Evolutionary conservation across 2,888 invertebrate species (phyloP).

Genomic region (Megamerina dolium): DNA sequence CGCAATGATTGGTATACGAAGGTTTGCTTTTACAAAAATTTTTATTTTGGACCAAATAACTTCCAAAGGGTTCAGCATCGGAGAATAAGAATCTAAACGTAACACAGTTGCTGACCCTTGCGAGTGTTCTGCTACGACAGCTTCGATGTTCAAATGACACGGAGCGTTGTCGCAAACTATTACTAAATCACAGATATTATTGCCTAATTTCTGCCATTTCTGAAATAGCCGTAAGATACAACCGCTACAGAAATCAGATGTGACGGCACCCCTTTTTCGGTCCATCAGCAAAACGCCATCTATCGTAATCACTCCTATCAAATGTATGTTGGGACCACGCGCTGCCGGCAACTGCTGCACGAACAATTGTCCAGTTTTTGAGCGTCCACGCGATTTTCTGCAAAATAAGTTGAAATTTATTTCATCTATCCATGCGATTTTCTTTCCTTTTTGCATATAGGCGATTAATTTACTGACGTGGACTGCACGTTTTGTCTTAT

Average conservation of each 20-base stretch:
- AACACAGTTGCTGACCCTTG: slow-evolving; percentile 1
- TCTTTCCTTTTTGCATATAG: slow-evolving; percentile 4
- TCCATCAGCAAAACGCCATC: slow-evolving; percentile 3
- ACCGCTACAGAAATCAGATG: neutral
- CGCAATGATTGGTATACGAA: too few relatives aligned
- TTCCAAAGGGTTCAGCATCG: slow-evolving; percentile 10
- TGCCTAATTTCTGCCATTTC: slow-evolving; percentile 3
- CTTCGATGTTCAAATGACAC: slow-evolving; percentile 5
- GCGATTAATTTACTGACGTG: slow-evolving; percentile 6
- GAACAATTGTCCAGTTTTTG: slow-evolving; percentile 3
- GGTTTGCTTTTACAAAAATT: too few relatives aligned
- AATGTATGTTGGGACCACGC: slow-evolving; percentile 10
- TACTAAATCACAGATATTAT: neutral
- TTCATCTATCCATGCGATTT: slow-evolving; percentile 12
- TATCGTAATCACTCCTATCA: slow-evolving; percentile 7
- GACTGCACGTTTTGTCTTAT: too few relatives aligned
- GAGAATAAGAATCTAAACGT: slow-evolving; percentile 7
- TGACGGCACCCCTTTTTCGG: neutral
- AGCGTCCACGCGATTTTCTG: slow-evolving; percentile 6
- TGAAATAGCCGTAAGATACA: neutral
- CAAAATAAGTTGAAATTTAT: slow-evolving; percentile 13
- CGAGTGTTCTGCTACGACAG: neutral
- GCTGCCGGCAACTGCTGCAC: slow-evolving; percentile 5
- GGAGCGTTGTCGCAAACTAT: slow-evolving; percentile 5
- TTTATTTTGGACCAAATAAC: neutral